A percentile compares a stretch with the other conserved stretches of the same genome.
phyloP scores from a whole-genome alignment of 2,797 vertebrate species.

The Poecilia wingei region DNA sequence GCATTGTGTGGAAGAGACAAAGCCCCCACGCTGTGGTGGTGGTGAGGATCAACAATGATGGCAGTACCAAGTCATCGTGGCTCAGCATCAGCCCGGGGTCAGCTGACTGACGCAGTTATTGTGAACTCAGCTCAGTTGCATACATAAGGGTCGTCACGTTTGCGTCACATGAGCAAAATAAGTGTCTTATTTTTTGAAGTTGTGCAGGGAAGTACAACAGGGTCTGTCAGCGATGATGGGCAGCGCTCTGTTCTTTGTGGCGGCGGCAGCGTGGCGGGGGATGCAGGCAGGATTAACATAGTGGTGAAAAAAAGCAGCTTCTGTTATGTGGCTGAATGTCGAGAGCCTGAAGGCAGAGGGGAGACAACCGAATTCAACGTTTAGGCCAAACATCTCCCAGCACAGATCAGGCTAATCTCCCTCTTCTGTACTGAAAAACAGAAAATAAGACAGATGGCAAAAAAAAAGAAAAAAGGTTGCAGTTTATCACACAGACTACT shows the following conservation, averaged over 20 bases:
- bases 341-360: conserved; percentile 62
- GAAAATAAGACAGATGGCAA: neutral
- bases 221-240: conserved; percentile 40
- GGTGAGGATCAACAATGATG: conserved; percentile 65
- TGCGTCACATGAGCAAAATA: conserved; percentile 30
- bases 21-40: conserved; percentile 58
- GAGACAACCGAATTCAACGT: conserved; percentile 61
- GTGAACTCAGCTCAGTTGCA: conserved; percentile 19
- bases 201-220: conserved; percentile 42
- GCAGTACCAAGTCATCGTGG: conserved; percentile 45
- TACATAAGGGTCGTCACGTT: conserved; percentile 12
- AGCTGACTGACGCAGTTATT: conserved; percentile 52
- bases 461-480: too few species aligned
- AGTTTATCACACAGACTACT: neutral
- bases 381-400: conserved; percentile 53
- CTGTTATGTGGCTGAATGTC: conserved; percentile 66
- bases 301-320: conserved; percentile 62
- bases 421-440: conserved; percentile 9
- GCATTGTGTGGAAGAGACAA: conserved; percentile 73
- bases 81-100: conserved; percentile 57
- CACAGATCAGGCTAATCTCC: conserved; percentile 4
- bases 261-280: conserved; percentile 55
- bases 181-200: conserved; percentile 26
- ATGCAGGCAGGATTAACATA: conserved; percentile 70
- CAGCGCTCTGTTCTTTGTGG: conserved; percentile 57